Conservation (phyloP, 1,140 invertebrate genomes). For the Drosophila burlai region DNA sequence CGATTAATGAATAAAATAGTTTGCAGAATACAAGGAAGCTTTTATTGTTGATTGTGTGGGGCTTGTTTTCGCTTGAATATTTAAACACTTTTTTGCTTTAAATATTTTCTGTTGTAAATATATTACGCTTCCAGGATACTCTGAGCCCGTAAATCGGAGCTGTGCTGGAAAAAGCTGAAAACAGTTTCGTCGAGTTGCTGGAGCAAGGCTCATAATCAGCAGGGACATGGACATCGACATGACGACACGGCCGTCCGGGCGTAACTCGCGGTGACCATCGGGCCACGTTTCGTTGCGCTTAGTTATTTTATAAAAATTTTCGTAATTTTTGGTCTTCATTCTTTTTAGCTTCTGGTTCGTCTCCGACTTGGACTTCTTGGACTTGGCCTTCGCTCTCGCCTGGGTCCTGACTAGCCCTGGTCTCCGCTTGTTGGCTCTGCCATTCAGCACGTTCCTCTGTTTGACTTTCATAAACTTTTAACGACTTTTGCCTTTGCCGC, state of each 20-base stretch:
- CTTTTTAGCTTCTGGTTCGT: conserved; percentile 39
- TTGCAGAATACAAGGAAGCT: neutral
- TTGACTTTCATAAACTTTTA: conserved; percentile 85
- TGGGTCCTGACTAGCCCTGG: conserved; percentile 19
- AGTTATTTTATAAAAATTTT: conserved; percentile 75
- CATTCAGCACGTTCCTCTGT: conserved; percentile 70
- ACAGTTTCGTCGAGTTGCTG: conserved; percentile 6
- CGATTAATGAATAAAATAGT: neutral
- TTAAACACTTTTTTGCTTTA: neutral
- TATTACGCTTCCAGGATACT: conserved; percentile 20
- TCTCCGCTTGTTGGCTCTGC: conserved; percentile 29
- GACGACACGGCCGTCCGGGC: conserved; percentile 24
- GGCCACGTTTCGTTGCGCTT: conserved; percentile 78
- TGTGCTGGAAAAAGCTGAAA: conserved; percentile 30
- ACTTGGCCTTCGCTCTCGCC: conserved; percentile 1
- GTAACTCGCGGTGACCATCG: conserved; percentile 60
- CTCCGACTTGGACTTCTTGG: conserved; percentile 2
- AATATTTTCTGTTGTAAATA: neutral
- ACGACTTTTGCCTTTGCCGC: conserved; percentile 81
- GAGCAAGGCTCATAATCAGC: conserved; percentile 55
- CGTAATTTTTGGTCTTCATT: conserved; percentile 28
- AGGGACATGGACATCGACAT: conserved; percentile 50
- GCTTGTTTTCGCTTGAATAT: neutral
- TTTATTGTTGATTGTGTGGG: neutral
- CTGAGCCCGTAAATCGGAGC: conserved; percentile 33